Conservation (phyloP, 2,797 vertebrate genomes). For the Podarcis lilfordi region DNA sequence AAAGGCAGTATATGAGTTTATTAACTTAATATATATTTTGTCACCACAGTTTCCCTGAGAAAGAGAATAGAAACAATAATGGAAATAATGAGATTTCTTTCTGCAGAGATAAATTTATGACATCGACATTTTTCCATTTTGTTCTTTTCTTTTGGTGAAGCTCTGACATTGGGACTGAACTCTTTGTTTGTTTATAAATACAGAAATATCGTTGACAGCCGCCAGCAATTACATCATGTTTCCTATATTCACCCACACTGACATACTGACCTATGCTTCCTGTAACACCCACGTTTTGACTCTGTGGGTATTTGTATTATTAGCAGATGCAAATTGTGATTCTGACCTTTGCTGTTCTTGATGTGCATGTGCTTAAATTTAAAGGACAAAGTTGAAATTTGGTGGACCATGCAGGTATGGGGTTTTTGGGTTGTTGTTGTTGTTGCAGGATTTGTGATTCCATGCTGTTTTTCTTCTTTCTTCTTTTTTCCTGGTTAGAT, state of each 20-base stretch:
- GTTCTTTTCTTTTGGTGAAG: constrained; percentile 6
- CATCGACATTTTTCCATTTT: constrained; percentile 65
- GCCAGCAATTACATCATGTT: constrained; percentile 67
- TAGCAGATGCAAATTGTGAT: not conserved
- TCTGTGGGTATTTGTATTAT: constrained; percentile 26
- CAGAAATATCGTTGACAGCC: constrained; percentile 62
- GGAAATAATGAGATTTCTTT: not conserved
- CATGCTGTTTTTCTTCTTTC: not conserved
- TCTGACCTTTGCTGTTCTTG: constrained; percentile 36
- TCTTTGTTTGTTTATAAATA: constrained; percentile 70
- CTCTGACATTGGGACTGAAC: constrained; percentile 24
- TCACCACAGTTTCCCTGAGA: no score
- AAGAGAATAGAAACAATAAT: not conserved
- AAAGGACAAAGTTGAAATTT: constrained; percentile 39
- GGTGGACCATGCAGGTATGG: not conserved
- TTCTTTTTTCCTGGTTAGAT: not conserved
- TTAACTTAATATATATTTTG: not conserved
- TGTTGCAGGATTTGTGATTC: not conserved
- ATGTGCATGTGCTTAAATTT: constrained; percentile 48
- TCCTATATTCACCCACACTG: constrained; percentile 55
- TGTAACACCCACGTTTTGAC: constrained; percentile 60
- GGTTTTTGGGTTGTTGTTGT: no score
- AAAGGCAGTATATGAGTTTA: not conserved
- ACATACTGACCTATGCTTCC: constrained; percentile 42
- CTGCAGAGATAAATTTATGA: constrained; percentile 37